Evolutionary conservation across 2,113 vertebrate species (phyloP), one percentile per base, ranked within the genome.

Genomic region (Canis aureus): DNA sequence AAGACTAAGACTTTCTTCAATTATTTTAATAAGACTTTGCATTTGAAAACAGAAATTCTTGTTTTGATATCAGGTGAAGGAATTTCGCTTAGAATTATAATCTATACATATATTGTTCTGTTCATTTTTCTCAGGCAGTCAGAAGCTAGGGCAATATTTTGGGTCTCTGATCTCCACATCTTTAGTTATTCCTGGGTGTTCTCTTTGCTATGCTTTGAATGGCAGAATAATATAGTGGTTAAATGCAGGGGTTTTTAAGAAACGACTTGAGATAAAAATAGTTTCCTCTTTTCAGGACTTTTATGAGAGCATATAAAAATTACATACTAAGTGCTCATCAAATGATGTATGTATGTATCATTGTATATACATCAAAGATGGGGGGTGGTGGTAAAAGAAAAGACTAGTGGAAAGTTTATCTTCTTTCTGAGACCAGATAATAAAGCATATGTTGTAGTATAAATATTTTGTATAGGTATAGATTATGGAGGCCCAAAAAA

Each of bases 181-280:
- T 35, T 78, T 27, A 57, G 35, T n/a, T 32, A 29, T 76, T 80
- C 4, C 10, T 80, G 49, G 51, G 32, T n/a, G 2, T 67, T 83
- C 32, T 79, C 12, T 43, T 78, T 19, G 79, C 51, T 69, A 17
- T 55, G 23, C 76, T 78, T 87, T 59, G 38, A 87, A 57, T 76
- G 19, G 43, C 29, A 64, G 51, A 32, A 38, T 11, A 57, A 16
- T 1, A 29, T 3, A 11, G 17, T 53, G 79, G 22, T 76, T 95
- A 38, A 53, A 76, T 22, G 25, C 73, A 90, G 29, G 20, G 19
- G 8, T 49, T 93, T 90, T 69, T 51, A 73, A 91, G 43, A 29
- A 17, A 59, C 15, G 67, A 53, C 69, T 93, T 93, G 19, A 84
- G 55, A 38, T 27, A 87, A 71, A 90, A 97, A 38, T 57, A 73